Evolutionary conservation across 2,797 vertebrate species (phyloP).

Genomic region (Philypnodon macrostomus): DNA sequence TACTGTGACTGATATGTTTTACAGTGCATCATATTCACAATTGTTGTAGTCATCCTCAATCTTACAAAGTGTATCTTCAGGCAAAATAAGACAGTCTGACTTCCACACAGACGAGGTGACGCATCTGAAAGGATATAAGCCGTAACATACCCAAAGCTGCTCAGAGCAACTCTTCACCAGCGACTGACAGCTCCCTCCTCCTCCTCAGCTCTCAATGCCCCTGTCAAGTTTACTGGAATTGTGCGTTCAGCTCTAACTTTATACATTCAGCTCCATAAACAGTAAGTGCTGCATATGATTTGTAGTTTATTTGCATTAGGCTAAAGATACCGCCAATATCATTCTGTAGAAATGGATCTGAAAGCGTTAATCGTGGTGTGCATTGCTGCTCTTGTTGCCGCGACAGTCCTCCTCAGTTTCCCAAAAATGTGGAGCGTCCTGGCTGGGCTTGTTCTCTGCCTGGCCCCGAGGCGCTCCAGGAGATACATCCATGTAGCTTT

Average conservation of each 20-base stretch:
- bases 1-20: no score
- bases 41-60: background rate
- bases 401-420: slow-evolving; percentile 61
- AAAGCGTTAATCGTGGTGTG: slow-evolving; percentile 25
- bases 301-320: no score
- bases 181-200: background rate
- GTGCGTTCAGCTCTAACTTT: slow-evolving; percentile 1
- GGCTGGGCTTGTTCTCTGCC: slow-evolving; percentile 69
- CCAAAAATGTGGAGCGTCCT: slow-evolving; percentile 77
- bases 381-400: slow-evolving; percentile 65
- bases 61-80: background rate
- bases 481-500: slow-evolving; percentile 74
- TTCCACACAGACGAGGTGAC: slow-evolving; percentile 18
- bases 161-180: slow-evolving; percentile 5
- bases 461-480: slow-evolving; percentile 72
- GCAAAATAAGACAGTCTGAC: slow-evolving; percentile 2
- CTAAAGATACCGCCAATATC: no score
- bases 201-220: background rate
- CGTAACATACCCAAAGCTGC: slow-evolving; percentile 26
- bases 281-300: slow-evolving; percentile 1
- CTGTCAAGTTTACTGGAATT: no score
- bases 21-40: background rate
- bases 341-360: no score
- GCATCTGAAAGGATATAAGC: slow-evolving; percentile 27
- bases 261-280: background rate